A percentile compares a stretch with the other conserved stretches of the same genome.
Evolutionary conservation across 2,888 invertebrate genomes (phyloP).

Genomic region (Chaitophorus viminalis): DNA sequence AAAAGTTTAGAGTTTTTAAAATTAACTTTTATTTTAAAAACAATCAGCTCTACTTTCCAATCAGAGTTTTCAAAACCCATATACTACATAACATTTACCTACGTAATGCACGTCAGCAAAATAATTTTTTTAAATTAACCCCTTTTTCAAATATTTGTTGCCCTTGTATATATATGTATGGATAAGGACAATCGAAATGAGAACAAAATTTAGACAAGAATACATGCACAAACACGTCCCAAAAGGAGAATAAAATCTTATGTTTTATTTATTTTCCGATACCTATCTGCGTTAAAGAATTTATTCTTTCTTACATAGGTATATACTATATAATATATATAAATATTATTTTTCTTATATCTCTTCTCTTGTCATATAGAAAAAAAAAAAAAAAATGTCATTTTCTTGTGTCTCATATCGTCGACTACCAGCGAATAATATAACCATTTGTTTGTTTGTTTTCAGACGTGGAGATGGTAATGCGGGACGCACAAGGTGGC

Average conservation of each 20-base stretch:
- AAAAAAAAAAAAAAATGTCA: neutral
- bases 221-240: neutral
- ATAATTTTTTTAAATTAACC: neutral
- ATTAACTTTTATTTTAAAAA: neutral
- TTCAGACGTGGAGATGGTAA: conserved; percentile 82
- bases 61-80: neutral
- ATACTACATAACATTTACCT: neutral
- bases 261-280: neutral
- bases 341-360: too few species aligned
- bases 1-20: neutral
- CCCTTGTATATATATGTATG: neutral
- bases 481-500: conserved; percentile 80
- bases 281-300: neutral
- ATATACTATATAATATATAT: neutral
- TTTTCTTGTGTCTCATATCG: neutral
- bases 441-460: conserved; percentile 65
- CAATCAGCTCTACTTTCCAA: neutral
- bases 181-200: neutral
- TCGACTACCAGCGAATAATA: neutral
- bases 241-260: neutral
- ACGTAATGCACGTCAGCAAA: neutral
- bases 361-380: neutral
- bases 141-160: neutral
- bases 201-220: neutral
- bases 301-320: neutral